Percentiles rank a stretch among this genome's conserved stretches.
phyloP scores from a whole-genome alignment of 2,888 invertebrate genomes.

The Drosophila planitibia region DNA sequence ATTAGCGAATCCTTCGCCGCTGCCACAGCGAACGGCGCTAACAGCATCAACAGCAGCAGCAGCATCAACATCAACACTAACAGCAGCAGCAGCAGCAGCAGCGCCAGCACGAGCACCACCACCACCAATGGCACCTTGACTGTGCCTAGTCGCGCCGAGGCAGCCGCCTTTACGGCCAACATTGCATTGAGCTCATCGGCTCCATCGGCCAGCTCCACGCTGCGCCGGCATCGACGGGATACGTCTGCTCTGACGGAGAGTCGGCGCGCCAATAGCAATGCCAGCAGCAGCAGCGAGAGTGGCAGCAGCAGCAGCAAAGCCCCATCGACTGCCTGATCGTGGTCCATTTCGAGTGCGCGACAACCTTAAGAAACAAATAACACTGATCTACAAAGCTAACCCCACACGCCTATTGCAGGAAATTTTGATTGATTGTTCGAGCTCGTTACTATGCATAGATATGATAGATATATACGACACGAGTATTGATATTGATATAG shows the following conservation, averaged over 20 bases:
- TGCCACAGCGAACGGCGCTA: constrained; percentile 67
- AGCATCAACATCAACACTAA: constrained; percentile 24
- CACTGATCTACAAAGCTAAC: constrained; percentile 62
- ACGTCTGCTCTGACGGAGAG: constrained; percentile 59
- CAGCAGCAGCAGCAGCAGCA: constrained; percentile 12
- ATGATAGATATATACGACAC: constrained; percentile 28
- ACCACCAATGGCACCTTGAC: constrained; percentile 56
- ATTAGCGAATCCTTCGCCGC: constrained; percentile 83
- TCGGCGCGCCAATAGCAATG: constrained; percentile 69
- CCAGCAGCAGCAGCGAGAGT: constrained; percentile 55
- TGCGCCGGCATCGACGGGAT: constrained; percentile 74
- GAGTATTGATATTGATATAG: constrained; percentile 18
- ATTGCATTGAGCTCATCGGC: constrained; percentile 83
- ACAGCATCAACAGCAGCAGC: constrained; percentile 33
- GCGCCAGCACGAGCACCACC: constrained; percentile 5
- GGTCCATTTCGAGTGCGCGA: constrained; percentile 66
- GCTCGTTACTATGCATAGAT: constrained; percentile 66
- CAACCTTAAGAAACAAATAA: constrained; percentile 44
- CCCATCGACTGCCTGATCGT: constrained; percentile 82
- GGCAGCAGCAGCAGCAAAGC: constrained; percentile 52
- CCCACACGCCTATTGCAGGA: constrained; percentile 77
- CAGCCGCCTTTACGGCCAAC: constrained; percentile 73
- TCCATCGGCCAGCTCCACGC: constrained; percentile 79
- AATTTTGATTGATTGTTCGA: constrained; percentile 71
- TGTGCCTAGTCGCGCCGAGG: constrained; percentile 79